Evolutionary conservation across 2,797 vertebrate genomes (phyloP), one percentile per base, ranked within the genome.

Genomic region (Borostomias antarcticus): DNA sequence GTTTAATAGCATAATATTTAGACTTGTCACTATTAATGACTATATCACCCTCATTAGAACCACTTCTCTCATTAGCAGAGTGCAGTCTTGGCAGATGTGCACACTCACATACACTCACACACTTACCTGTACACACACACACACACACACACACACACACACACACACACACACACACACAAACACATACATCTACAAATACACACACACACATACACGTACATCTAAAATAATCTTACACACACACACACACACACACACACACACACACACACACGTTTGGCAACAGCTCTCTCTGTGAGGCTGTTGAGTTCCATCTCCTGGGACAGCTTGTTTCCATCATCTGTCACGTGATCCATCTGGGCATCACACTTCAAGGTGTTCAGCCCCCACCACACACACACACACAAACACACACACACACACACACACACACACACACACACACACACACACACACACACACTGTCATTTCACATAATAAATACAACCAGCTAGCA

Each of bases 331-430:
- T 81, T 77, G 70, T 74, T 71, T 85, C 75, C 66, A 76, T 84
- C 84, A 90, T 88, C 85, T 90, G 87, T 74, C 82, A 76, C 70
- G 75, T 56, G 60, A 73, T 78, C 62, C 72, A 70, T 63, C 68
- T 78, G 70, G 73, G 69, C 58, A 76, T 58, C 40, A 77, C 48
- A 73, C 48, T 28, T 43, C 56, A 75, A 74, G 62, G 72, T 73
- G 68, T 21, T 76, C 52, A 76, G 50, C 57, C 58, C 51, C 51
- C 51, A 29, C 51, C 29, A n/a, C n/a, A n/a, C n/a, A n/a, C n/a
- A n/a, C n/a, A n/a, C n/a, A n/a, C n/a, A n/a, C n/a, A n/a, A n/a
- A n/a, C n/a, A n/a, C n/a, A n/a, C n/a, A n/a, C n/a, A n/a, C n/a
- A n/a, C n/a, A n/a, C 51, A 57, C 25, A 17, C 21, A 37, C 48